Conservation (phyloP, 2,113 vertebrate genomes). For the Riparia riparia region DNA sequence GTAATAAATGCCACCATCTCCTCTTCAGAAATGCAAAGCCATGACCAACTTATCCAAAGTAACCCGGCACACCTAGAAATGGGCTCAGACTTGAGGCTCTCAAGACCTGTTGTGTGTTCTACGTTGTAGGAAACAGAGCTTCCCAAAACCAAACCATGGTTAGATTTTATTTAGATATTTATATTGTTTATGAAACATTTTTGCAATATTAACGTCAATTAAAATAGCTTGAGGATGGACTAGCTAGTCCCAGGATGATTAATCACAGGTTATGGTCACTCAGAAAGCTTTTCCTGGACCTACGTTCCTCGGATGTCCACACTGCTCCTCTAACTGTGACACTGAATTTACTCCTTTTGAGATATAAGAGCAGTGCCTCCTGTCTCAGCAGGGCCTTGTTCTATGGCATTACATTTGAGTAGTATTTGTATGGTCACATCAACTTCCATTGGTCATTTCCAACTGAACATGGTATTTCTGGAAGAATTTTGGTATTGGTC, state of each 20-base stretch:
- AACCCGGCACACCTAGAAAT: accelerated
- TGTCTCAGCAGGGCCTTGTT: not conserved
- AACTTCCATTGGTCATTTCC: not conserved
- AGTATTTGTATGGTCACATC: not conserved
- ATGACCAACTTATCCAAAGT: not conserved
- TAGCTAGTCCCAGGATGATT: not conserved
- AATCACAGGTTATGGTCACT: not conserved
- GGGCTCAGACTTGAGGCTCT: not conserved
- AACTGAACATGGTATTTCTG: not conserved
- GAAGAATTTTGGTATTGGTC: not conserved
- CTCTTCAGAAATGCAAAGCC: not conserved
- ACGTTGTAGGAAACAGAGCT: not conserved
- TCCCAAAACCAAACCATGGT: not conserved
- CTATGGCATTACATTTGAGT: not conserved
- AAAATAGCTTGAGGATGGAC: not conserved
- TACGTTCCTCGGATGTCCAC: not conserved
- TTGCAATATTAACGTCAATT: not conserved
- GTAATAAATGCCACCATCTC: not conserved
- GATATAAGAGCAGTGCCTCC: not conserved
- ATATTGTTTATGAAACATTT: not conserved
- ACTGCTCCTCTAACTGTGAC: not conserved
- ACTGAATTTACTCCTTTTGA: not conserved
- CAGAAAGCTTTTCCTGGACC: not conserved
- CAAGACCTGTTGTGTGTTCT: not conserved
- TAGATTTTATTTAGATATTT: not conserved